Percentiles rank a stretch among this genome's conserved stretches.
Conservation (phyloP, 2,113 vertebrate genomes). For the Caloenas nicobarica region DNA sequence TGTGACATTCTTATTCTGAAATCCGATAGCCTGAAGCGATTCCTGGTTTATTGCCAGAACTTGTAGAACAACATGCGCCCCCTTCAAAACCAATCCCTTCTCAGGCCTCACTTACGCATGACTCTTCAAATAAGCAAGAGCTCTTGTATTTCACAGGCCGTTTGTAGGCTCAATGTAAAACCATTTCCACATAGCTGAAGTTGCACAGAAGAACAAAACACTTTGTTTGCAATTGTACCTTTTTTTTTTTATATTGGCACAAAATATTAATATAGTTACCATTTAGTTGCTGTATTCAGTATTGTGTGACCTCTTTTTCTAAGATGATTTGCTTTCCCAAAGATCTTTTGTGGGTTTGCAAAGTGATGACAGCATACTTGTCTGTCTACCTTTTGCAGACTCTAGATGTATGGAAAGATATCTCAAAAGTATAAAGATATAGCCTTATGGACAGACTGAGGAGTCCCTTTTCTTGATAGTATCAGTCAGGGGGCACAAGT, state of each 20-base stretch:
- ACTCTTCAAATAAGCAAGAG: not conserved
- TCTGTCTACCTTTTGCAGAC: not conserved
- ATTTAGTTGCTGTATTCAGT: not conserved
- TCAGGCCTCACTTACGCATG: not conserved
- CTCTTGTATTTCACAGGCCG: not conserved
- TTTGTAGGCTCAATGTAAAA: not conserved
- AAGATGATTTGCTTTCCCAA: not conserved
- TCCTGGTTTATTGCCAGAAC: slow-evolving; percentile 29
- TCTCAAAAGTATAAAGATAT: not conserved
- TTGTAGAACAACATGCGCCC: not conserved
- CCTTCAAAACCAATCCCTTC: not conserved
- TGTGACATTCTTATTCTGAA: slow-evolving; percentile 20
- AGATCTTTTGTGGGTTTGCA: not conserved
- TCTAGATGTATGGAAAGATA: not conserved
- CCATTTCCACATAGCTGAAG: not conserved
- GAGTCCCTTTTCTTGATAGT: not conserved
- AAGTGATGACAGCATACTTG: not conserved
- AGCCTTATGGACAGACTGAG: not conserved
- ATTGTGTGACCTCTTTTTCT: not conserved
- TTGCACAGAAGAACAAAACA: not conserved
- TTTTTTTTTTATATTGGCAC: not conserved
- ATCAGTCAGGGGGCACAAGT: not conserved
- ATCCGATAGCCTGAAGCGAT: not conserved
- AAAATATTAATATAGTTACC: not conserved
- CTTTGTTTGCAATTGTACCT: not conserved